Evolutionary conservation across 2,888 invertebrate genomes (phyloP).

Genomic region (Automeris io): DNA sequence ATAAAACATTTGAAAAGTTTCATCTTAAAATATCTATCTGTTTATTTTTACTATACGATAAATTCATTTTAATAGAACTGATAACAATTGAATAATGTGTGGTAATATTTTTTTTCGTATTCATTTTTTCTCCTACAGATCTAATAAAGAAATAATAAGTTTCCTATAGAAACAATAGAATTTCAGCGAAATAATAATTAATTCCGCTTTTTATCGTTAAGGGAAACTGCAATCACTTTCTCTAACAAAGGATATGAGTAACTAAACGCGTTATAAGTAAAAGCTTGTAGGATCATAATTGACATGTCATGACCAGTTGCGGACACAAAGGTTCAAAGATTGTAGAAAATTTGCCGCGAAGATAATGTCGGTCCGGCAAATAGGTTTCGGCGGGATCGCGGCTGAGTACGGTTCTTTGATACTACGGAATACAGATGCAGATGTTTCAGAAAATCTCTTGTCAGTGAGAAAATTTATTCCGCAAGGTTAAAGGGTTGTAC

Average conservation of each 20-base stretch:
- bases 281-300: conserved; percentile 60
- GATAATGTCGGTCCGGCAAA: conserved; percentile 66
- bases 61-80: too few relatives aligned
- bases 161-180: too few relatives aligned
- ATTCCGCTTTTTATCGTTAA: too few relatives aligned
- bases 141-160: too few relatives aligned
- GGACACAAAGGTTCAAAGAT: conserved; percentile 67
- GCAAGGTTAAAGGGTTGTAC: conserved; percentile 16
- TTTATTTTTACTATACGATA: too few relatives aligned
- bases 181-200: too few relatives aligned
- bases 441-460: conserved; percentile 39
- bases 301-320: conserved; percentile 69
- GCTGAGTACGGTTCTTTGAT: conserved; percentile 35
- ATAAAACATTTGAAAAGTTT: too few relatives aligned
- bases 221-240: conserved; percentile 14
- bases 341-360: conserved; percentile 63
- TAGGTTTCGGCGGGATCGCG: conserved; percentile 44
- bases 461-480: conserved; percentile 27
- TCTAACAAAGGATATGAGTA: conserved; percentile 17
- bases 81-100: too few relatives aligned
- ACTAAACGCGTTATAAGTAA: conserved; percentile 24
- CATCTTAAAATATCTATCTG: too few relatives aligned
- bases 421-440: conserved; percentile 41
- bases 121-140: too few relatives aligned
- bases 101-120: too few relatives aligned